phyloP scores from a whole-genome alignment of 1,140 invertebrate species.

The Papilio machaon region DNA sequence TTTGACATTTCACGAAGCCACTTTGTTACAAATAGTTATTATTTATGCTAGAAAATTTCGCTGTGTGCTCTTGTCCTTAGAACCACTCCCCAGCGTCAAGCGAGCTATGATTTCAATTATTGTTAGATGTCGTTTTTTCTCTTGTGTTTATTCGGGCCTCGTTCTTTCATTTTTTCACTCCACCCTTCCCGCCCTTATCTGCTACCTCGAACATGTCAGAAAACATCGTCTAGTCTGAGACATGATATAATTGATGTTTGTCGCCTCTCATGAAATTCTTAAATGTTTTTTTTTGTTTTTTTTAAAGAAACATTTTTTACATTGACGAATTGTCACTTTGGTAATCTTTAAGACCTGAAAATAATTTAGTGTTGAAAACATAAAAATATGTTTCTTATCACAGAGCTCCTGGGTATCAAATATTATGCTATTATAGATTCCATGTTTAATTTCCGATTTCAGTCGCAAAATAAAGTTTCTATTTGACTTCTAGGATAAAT shows the following conservation, averaged over 20 bases:
- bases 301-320: no score
- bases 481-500: conserved; percentile 34
- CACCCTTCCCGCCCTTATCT: conserved; percentile 73
- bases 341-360: neutral
- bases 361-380: no score
- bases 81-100: conserved; percentile 50
- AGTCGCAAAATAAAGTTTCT: neutral
- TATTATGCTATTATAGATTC: neutral
- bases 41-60: no score
- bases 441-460: conserved; percentile 1
- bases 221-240: conserved; percentile 57
- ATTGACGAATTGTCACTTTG: neutral
- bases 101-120: conserved; percentile 78
- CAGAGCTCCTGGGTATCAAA: no score
- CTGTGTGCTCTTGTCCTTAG: neutral
- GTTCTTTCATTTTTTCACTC: conserved; percentile 73
- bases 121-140: conserved; percentile 79
- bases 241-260: conserved; percentile 79
- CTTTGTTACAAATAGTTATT: neutral
- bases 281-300: no score
- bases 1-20: neutral
- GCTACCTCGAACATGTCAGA: conserved; percentile 62
- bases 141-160: conserved; percentile 75
- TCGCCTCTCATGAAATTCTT: conserved; percentile 63
- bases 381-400: no score